A percentile compares a stretch with the other conserved stretches of the same genome.
phyloP scores from a whole-genome alignment of 1,140 invertebrate species.

The Whitmania pigra region DNA sequence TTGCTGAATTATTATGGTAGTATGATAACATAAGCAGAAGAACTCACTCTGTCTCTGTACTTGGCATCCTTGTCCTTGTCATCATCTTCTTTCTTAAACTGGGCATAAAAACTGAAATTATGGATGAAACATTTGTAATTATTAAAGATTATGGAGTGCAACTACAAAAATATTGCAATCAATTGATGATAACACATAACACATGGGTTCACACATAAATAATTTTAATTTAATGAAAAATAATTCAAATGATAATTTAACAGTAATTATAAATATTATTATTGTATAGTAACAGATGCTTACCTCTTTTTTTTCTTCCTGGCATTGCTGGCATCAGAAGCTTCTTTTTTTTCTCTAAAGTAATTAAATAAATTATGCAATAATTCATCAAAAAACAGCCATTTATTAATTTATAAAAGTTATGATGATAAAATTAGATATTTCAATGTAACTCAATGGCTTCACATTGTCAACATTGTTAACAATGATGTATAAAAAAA shows the following conservation, averaged over 20 bases:
- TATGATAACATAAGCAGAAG: background rate
- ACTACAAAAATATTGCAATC: background rate
- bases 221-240: too few relatives aligned
- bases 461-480: too few relatives aligned
- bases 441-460: background rate
- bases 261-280: too few relatives aligned
- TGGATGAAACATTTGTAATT: too few relatives aligned
- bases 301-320: conserved; percentile 46
- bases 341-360: background rate
- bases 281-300: conserved; percentile 7
- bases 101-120: conserved; percentile 66
- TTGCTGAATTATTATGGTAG: background rate
- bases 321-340: background rate
- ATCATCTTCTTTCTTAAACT: conserved; percentile 85
- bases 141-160: background rate
- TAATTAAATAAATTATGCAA: background rate
- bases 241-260: too few relatives aligned
- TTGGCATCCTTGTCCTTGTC: conserved; percentile 91
- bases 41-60: conserved; percentile 63
- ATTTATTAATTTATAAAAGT: background rate
- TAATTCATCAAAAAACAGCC: too few relatives aligned
- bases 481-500: too few relatives aligned
- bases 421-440: background rate
- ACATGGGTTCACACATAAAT: too few relatives aligned
- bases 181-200: too few relatives aligned